These are phyloP conservation scores for Odocoileus hemionus DNA, from an alignment of 2,113 vertebrate genomes.

Conservation along the genomic window DNA sequence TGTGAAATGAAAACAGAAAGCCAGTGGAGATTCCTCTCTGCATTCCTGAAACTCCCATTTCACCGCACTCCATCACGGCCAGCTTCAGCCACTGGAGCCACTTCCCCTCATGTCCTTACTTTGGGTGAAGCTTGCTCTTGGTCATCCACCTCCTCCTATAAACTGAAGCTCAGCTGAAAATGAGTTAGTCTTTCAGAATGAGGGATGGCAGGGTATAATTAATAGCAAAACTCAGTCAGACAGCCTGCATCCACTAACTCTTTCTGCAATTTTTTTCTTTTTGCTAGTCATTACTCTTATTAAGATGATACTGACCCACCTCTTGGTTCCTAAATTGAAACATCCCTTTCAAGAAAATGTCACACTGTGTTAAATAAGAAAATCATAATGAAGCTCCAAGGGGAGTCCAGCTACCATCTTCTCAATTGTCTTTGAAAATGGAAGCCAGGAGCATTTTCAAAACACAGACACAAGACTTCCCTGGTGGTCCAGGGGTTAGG, in stretches of 20 bases:
- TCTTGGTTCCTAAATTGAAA: not conserved
- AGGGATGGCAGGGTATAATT: not conserved
- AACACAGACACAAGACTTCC: not conserved
- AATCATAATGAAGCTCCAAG: not conserved
- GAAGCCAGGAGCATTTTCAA: not conserved
- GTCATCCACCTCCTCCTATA: not conserved
- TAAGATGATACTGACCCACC: not conserved
- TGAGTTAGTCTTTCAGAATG: not conserved
- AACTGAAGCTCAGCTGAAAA: constrained; percentile 25
- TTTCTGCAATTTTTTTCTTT: not conserved
- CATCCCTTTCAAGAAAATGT: constrained; percentile 21
- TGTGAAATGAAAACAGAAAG: constrained; percentile 66
- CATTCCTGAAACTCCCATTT: not conserved
- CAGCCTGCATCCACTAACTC: not conserved
- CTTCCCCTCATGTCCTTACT: not conserved
- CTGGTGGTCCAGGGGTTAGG: not conserved
- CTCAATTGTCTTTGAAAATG: not conserved
- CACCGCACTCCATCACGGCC: not conserved
- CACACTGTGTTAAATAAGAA: not conserved
- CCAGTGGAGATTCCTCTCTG: not conserved
- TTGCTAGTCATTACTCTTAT: not conserved
- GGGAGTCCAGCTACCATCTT: not conserved
- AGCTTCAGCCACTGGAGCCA: not conserved
- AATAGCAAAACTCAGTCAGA: not conserved
- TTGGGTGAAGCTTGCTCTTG: not conserved